A percentile compares a stretch with the other conserved stretches of the same genome.
Conservation (phyloP, 92 coral and sea anemone genomes). For the Epizoanthus illoricatus region DNA sequence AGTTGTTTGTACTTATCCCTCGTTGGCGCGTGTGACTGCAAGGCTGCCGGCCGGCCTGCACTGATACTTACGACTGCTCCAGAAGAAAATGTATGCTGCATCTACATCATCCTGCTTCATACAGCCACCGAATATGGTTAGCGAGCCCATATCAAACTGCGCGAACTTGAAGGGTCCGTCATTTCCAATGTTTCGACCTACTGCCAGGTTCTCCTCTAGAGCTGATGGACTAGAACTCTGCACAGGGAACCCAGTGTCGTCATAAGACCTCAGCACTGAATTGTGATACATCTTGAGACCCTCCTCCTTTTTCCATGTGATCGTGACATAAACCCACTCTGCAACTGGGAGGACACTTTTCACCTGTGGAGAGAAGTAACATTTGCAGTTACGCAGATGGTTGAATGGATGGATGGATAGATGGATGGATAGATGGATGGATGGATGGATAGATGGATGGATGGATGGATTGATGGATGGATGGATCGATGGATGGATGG, state of each 20-base stretch:
- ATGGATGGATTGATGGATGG: too few species aligned
- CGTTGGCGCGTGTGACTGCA: too few species aligned
- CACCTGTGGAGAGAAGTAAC: constrained; percentile 38
- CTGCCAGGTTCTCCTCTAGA: constrained; percentile 70
- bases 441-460: too few species aligned
- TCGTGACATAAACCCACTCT: constrained; percentile 77
- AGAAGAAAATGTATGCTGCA: constrained; percentile 89
- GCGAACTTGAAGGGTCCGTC: constrained; percentile 64
- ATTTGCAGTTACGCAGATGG: too few species aligned
- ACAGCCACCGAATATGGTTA: constrained; percentile 81
- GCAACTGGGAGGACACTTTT: constrained; percentile 50
- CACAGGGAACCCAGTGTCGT: constrained; percentile 76
- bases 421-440: too few species aligned
- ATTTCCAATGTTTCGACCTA: constrained; percentile 81
- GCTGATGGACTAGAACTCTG: constrained; percentile 53
- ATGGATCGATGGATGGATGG: too few species aligned
- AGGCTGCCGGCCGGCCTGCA: too few species aligned
- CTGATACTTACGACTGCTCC: constrained; percentile 81
- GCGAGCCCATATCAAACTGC: constrained; percentile 76
- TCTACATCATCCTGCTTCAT: constrained; percentile 80
- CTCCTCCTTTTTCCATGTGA: constrained; percentile 80
- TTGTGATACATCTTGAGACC: constrained; percentile 85
- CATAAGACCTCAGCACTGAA: constrained; percentile 66
- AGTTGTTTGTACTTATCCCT: too few species aligned
- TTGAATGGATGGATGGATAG: too few species aligned